Conservation (phyloP, 2,797 vertebrate species). For the Pangasius djambal region DNA sequence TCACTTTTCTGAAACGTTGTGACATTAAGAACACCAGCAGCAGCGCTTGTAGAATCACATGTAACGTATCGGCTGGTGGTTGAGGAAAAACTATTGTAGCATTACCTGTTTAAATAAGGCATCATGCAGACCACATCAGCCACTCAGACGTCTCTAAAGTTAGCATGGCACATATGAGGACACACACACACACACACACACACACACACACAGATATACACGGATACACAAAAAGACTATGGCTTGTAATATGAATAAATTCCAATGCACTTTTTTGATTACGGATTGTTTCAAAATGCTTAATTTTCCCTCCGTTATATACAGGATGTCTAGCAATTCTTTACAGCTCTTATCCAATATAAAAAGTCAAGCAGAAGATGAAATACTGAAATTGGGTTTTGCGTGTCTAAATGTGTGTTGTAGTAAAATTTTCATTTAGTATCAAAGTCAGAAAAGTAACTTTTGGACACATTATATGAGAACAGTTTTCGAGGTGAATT, state of each 20-base stretch:
- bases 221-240: neutral
- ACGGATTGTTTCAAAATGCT: neutral
- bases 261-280: neutral
- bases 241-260: neutral
- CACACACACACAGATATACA: too few relatives aligned
- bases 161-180: too few relatives aligned
- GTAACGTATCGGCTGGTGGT: too few relatives aligned
- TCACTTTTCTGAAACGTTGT: too few relatives aligned
- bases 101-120: too few relatives aligned
- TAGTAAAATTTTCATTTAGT: neutral
- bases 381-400: neutral
- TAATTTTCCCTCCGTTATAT: neutral
- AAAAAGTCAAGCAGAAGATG: neutral
- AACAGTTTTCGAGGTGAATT: too few relatives aligned
- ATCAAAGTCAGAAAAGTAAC: neutral
- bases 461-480: neutral
- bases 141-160: too few relatives aligned
- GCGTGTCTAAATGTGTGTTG: neutral
- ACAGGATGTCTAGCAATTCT: neutral
- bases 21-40: too few relatives aligned
- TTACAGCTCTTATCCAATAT: neutral
- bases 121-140: too few relatives aligned
- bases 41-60: too few relatives aligned
- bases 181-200: too few relatives aligned
- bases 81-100: too few relatives aligned